Conservation (phyloP, 2,888 invertebrate species). For the Euproctis similis region DNA sequence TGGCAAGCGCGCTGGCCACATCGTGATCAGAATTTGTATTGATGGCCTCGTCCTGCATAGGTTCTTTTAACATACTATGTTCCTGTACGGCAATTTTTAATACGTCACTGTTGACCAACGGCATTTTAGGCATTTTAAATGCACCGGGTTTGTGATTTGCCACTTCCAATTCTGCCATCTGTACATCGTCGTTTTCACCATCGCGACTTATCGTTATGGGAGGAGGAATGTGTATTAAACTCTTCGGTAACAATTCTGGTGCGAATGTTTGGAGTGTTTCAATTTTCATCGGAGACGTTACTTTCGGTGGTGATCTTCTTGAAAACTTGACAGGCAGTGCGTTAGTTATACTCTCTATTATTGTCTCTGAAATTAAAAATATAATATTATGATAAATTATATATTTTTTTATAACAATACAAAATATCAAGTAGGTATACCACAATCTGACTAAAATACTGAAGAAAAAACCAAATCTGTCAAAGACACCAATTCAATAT, state of each 20-base stretch:
- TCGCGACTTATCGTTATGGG: slow-evolving; percentile 1
- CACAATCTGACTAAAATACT: no score
- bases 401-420: no score
- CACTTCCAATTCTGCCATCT: slow-evolving; percentile 16
- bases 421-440: no score
- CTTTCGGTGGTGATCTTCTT: slow-evolving; percentile 35
- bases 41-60: slow-evolving; percentile 41
- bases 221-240: slow-evolving; percentile 31
- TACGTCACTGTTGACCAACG: slow-evolving; percentile 48
- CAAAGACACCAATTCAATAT: no score
- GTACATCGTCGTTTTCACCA: slow-evolving; percentile 11
- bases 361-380: slow-evolving; percentile 40
- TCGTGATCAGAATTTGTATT: slow-evolving; percentile 52
- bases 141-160: slow-evolving; percentile 14
- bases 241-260: slow-evolving; percentile 49
- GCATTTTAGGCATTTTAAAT: slow-evolving; percentile 63
- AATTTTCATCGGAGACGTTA: slow-evolving; percentile 44
- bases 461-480: no score
- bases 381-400: no score
- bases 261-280: slow-evolving; percentile 46
- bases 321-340: slow-evolving; percentile 52
- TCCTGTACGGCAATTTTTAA: slow-evolving; percentile 35
- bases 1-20: slow-evolving; percentile 53
- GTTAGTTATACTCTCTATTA: slow-evolving; percentile 55
- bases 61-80: slow-evolving; percentile 17